Evolutionary conservation across 2,113 vertebrate species (phyloP).

Genomic region (Sialia sialis): DNA sequence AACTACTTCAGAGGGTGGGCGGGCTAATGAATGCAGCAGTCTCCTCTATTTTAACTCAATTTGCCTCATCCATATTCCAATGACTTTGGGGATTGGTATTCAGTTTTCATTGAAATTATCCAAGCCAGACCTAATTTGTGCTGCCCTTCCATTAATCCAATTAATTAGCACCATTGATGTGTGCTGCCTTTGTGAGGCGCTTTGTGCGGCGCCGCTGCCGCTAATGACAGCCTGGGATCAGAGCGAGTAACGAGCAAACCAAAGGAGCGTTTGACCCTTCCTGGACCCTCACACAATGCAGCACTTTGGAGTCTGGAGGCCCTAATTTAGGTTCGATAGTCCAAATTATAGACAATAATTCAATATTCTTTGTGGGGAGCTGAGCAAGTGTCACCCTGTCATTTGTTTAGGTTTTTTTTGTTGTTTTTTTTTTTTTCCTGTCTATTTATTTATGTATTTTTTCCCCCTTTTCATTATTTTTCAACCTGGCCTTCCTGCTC

Average conservation of each 20-base stretch:
- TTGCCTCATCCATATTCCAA: slow-evolving; percentile 96
- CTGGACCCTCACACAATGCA: slow-evolving; percentile 39
- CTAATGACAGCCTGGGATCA: slow-evolving; percentile 70
- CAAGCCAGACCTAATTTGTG: slow-evolving; percentile 84
- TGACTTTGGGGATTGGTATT: slow-evolving; percentile 86
- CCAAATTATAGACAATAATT: slow-evolving; percentile 55
- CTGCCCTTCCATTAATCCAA: slow-evolving; percentile 96
- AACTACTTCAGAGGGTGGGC: slow-evolving; percentile 94
- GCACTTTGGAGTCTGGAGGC: slow-evolving; percentile 11
- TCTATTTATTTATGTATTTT: slow-evolving; percentile 14
- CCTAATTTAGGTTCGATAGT: slow-evolving; percentile 18
- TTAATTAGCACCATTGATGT: slow-evolving; percentile 95
- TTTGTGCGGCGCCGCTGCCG: slow-evolving; percentile 78
- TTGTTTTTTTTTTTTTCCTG: background rate
- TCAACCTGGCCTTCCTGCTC: slow-evolving; percentile 31
- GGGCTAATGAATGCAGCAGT: slow-evolving; percentile 94
- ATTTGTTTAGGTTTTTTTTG: slow-evolving; percentile 30
- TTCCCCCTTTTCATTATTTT: background rate
- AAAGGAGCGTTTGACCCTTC: slow-evolving; percentile 70
- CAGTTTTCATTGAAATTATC: slow-evolving; percentile 88
- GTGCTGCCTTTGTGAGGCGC: slow-evolving; percentile 82
- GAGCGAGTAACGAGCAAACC: slow-evolving; percentile 68
- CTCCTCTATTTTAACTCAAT: slow-evolving; percentile 97
- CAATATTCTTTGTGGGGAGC: slow-evolving; percentile 29
- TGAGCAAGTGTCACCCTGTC: slow-evolving; percentile 3